phyloP scores from a whole-genome alignment of 2,797 vertebrate species.

The Rhadinocentrus ornatus region DNA sequence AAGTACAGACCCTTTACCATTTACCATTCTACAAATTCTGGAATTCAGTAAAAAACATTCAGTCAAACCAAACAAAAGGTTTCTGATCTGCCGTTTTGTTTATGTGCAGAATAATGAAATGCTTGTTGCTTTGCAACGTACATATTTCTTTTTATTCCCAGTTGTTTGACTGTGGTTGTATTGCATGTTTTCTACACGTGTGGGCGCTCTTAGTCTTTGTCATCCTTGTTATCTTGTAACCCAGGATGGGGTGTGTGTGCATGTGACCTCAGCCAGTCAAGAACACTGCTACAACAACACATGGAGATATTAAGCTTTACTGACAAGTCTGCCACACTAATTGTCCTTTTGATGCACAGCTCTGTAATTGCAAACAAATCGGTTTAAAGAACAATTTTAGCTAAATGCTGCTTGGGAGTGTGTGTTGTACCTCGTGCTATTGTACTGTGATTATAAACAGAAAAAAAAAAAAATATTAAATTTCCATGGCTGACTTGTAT shows the following conservation, averaged over 20 bases:
- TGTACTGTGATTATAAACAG: neutral
- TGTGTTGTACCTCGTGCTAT: neutral
- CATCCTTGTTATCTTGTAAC: neutral
- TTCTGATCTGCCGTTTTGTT: neutral
- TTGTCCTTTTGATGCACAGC: neutral
- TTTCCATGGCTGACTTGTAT: neutral
- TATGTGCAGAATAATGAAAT: neutral
- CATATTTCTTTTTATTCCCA: neutral
- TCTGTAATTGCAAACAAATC: neutral
- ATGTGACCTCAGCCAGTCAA: neutral
- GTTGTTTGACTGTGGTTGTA: neutral
- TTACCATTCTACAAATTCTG: too few relatives aligned
- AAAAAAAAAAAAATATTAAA: neutral
- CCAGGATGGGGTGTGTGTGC: neutral
- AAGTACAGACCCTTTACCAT: too few relatives aligned
- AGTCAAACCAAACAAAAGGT: neutral
- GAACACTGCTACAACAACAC: neutral
- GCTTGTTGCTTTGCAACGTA: neutral
- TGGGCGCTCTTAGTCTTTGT: neutral
- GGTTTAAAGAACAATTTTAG: neutral
- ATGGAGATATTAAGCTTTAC: neutral
- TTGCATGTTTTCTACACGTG: neutral
- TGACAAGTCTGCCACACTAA: neutral
- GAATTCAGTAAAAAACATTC: too few relatives aligned
- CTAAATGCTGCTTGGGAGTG: neutral